phyloP scores from a whole-genome alignment of 1,140 invertebrate species.

The Anoplophora glabripennis region DNA sequence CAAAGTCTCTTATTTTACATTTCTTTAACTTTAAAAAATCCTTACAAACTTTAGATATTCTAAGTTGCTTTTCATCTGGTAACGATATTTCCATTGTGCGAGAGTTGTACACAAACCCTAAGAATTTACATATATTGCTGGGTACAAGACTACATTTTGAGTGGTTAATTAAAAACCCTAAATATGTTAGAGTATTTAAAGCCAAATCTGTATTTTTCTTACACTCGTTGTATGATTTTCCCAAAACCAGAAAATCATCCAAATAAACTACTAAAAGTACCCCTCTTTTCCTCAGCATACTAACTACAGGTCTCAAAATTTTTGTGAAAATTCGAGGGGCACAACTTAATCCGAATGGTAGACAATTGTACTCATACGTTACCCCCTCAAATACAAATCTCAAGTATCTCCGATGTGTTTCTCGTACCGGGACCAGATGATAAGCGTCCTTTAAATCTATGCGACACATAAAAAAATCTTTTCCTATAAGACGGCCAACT shows the following conservation, averaged over 20 bases:
- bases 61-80: slow-evolving; percentile 12
- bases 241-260: slow-evolving; percentile 20
- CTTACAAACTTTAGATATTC: not conserved
- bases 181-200: slow-evolving; percentile 2
- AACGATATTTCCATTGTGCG: slow-evolving; percentile 5
- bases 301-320: slow-evolving; percentile 13
- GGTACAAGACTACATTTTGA: slow-evolving; percentile 14
- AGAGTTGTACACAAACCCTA: slow-evolving; percentile 21
- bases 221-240: slow-evolving; percentile 11
- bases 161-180: slow-evolving; percentile 23
- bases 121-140: slow-evolving; percentile 6
- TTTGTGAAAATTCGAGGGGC: slow-evolving; percentile 16
- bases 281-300: slow-evolving; percentile 3
- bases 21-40: not conserved
- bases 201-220: not conserved
- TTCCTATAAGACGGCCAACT: slow-evolving; percentile 26
- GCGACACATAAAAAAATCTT: slow-evolving; percentile 22
- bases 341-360: slow-evolving; percentile 20
- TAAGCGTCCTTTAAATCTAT: slow-evolving; percentile 27
- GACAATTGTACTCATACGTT: slow-evolving; percentile 18
- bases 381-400: slow-evolving; percentile 22
- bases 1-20: slow-evolving; percentile 21
- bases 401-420: slow-evolving; percentile 26
- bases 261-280: slow-evolving; percentile 8
- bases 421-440: slow-evolving; percentile 28